Evolutionary conservation across 2,113 vertebrate species (phyloP).

Genomic region (Sylvilagus bachmani): DNA sequence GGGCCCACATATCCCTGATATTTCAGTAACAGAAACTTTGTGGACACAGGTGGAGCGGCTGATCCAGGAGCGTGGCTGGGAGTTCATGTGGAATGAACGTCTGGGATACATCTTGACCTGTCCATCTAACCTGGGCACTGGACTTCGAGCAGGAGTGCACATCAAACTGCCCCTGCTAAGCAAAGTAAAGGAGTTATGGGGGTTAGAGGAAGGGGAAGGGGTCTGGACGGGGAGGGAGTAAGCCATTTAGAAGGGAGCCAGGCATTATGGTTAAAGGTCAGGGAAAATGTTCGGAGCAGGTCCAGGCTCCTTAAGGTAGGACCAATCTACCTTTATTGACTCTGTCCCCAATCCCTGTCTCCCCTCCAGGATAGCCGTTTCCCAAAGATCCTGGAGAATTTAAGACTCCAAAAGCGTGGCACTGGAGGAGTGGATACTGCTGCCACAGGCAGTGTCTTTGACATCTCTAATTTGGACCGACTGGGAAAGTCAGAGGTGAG

Average conservation of each 20-base stretch:
- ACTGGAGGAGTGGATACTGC: constrained; percentile 98
- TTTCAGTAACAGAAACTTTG: constrained; percentile 64
- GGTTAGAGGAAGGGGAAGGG: background rate
- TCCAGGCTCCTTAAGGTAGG: background rate
- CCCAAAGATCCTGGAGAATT: constrained; percentile 95
- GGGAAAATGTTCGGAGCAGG: background rate
- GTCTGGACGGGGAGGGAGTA: background rate
- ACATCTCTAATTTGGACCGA: constrained; percentile 98
- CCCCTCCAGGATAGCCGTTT: constrained; percentile 93
- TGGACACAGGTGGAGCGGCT: constrained; percentile 89
- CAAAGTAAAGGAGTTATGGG: constrained; percentile 87
- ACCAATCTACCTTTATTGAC: background rate
- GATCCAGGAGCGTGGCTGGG: constrained; percentile 92
- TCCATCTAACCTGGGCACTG: constrained; percentile 93
- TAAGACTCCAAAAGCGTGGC: constrained; percentile 97
- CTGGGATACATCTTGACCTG: constrained; percentile 93
- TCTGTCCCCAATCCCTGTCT: background rate
- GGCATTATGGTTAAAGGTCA: background rate
- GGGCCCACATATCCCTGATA: background rate
- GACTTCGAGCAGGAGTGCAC: constrained; percentile 92
- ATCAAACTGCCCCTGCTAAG: constrained; percentile 91
- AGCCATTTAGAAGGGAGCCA: background rate
- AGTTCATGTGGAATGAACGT: constrained; percentile 94
- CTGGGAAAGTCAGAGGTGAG: constrained; percentile 96
- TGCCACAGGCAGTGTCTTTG: constrained; percentile 92